Evolutionary conservation across 1,140 invertebrate species (phyloP).

Genomic region (Solenopsis fugax): DNA sequence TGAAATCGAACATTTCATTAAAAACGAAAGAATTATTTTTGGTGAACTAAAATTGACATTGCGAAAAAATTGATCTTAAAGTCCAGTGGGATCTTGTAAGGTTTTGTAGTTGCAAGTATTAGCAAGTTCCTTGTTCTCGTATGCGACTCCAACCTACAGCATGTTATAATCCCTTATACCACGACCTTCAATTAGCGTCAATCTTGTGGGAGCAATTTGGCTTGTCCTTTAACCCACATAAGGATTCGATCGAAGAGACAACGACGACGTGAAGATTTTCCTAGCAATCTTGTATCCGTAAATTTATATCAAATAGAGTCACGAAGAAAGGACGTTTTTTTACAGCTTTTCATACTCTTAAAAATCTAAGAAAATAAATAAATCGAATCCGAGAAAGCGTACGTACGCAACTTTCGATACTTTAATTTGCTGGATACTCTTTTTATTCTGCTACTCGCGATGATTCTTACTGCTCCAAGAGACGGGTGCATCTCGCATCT

Average conservation of each 20-base stretch:
- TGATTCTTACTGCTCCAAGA: slow-evolving; percentile 25
- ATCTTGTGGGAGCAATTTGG: slow-evolving; percentile 36
- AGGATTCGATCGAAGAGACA: slow-evolving; percentile 6
- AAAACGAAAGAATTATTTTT: neutral
- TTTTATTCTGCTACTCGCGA: slow-evolving; percentile 11
- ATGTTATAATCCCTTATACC: slow-evolving; percentile 29
- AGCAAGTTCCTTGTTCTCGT: slow-evolving; percentile 47
- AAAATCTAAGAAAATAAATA: slow-evolving; percentile 21
- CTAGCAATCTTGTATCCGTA: neutral
- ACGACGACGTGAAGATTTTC: neutral
- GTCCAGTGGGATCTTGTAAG: slow-evolving; percentile 10
- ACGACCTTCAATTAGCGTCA: slow-evolving; percentile 59
- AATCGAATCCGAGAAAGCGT: neutral
- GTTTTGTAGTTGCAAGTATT: slow-evolving; percentile 11
- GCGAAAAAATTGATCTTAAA: neutral
- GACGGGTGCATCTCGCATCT: neutral
- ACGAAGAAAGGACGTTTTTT: neutral
- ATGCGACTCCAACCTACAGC: slow-evolving; percentile 42
- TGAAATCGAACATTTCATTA: neutral
- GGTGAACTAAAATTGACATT: neutral
- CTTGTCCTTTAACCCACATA: slow-evolving; percentile 6
- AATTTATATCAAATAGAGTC: neutral
- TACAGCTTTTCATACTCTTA: neutral
- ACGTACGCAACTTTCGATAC: neutral
- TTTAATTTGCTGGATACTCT: slow-evolving; percentile 32